Conservation (phyloP, 2,888 invertebrate genomes). For the Phrixothrix hirtus region DNA sequence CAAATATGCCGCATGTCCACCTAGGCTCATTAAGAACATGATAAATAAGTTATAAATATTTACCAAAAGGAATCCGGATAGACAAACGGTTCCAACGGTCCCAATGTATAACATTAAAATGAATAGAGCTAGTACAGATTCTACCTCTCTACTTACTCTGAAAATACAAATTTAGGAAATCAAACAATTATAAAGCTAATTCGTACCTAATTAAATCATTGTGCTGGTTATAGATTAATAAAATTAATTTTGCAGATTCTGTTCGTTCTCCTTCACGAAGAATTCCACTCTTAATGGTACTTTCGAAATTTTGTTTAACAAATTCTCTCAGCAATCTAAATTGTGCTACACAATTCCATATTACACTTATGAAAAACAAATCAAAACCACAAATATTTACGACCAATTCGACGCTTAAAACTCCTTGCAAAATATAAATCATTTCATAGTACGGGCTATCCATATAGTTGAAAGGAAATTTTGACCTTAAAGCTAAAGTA, state of each 20-base stretch:
- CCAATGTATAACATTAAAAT: slow-evolving; percentile 8
- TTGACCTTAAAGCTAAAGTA: background rate
- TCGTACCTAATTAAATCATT: background rate
- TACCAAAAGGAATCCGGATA: slow-evolving; percentile 7
- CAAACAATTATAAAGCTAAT: background rate
- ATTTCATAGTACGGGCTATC: slow-evolving; percentile 4
- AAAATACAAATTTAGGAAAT: background rate
- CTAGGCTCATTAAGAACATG: no score
- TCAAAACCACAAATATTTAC: slow-evolving; percentile 6
- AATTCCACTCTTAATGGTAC: background rate
- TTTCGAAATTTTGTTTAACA: background rate
- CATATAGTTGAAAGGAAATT: background rate
- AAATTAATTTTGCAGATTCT: background rate
- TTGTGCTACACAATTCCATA: slow-evolving; percentile 2
- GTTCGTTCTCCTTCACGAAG: background rate
- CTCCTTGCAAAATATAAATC: slow-evolving; percentile 3
- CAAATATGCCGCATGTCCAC: no score
- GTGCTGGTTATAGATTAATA: slow-evolving; percentile 1
- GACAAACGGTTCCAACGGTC: slow-evolving; percentile 6
- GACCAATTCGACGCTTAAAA: slow-evolving; percentile 1
- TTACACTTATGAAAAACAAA: slow-evolving; percentile 2
- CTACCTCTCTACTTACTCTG: background rate
- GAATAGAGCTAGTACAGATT: background rate
- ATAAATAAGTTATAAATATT: background rate
- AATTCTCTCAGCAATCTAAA: slow-evolving; percentile 2